A percentile compares a stretch with the other conserved stretches of the same genome.
These are phyloP conservation scores for Hypanus sabinus DNA, from an alignment of 2,113 vertebrate genomes.

Conservation along the genomic window DNA sequence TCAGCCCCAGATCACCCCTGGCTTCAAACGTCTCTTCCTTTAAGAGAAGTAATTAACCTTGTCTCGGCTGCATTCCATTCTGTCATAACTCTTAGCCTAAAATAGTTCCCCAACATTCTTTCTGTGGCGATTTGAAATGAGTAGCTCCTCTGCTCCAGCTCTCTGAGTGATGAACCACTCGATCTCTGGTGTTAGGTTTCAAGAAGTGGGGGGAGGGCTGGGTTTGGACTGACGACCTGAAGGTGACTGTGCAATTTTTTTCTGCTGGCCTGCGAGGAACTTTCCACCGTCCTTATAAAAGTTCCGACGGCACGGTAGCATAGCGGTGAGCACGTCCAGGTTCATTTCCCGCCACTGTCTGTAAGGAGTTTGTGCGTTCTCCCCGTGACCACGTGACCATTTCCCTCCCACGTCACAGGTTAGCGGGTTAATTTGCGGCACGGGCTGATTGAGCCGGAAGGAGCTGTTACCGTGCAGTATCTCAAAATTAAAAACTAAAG, in stretches of 20 bases:
- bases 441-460: too few species aligned
- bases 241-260: neutral
- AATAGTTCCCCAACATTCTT: neutral
- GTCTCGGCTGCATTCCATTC: neutral
- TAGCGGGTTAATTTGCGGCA: too few species aligned
- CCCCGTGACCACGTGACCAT: too few species aligned
- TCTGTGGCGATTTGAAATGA: neutral
- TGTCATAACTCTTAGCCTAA: neutral
- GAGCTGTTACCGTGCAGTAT: neutral
- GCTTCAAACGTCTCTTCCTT: neutral
- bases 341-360: too few species aligned
- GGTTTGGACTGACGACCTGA: neutral
- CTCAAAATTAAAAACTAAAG: too few species aligned
- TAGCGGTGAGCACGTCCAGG: too few species aligned
- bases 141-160: neutral
- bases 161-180: neutral
- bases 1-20: neutral
- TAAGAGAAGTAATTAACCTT: slow-evolving; percentile 9
- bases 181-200: neutral
- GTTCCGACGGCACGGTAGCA: too few species aligned
- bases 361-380: too few species aligned
- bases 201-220: neutral
- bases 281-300: neutral
- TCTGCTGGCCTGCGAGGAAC: neutral
- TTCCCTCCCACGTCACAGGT: too few species aligned